These are phyloP conservation scores for Xylophagus ater DNA, from an alignment of 2,888 invertebrate genomes.

Conservation along the genomic window DNA sequence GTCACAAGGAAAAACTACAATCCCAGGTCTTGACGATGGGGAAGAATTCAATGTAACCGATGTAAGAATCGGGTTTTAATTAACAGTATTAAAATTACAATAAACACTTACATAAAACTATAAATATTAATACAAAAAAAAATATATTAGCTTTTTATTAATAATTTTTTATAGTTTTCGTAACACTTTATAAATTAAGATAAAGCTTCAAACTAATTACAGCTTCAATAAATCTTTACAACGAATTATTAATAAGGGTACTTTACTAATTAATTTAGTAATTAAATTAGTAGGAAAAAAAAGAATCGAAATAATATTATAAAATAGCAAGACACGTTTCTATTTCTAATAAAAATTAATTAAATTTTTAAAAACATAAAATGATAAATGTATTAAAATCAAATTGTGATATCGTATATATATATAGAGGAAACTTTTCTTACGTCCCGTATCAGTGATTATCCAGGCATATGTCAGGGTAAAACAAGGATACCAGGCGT, in stretches of 20 bases:
- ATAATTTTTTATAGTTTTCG: too few relatives aligned
- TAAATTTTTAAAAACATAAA: slow-evolving; percentile 2
- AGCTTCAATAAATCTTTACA: too few relatives aligned
- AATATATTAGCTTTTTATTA: too few relatives aligned
- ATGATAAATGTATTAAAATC: slow-evolving; percentile 1
- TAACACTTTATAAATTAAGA: too few relatives aligned
- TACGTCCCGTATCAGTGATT: slow-evolving; percentile 74
- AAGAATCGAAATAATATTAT: slow-evolving; percentile 1
- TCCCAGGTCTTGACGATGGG: slow-evolving; percentile 82
- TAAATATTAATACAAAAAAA: too few relatives aligned
- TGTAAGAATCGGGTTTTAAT: slow-evolving; percentile 47
- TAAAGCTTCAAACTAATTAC: too few relatives aligned
- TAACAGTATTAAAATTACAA: background rate
- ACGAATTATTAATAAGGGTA: too few relatives aligned
- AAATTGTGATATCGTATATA: slow-evolving; percentile 10
- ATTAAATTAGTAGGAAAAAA: background rate
- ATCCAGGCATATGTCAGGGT: slow-evolving; percentile 88
- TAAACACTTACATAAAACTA: slow-evolving; percentile 2
- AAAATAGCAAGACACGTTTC: too few relatives aligned
- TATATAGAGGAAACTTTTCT: slow-evolving; percentile 67
- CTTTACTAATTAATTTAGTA: too few relatives aligned
- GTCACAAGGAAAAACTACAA: slow-evolving; percentile 86
- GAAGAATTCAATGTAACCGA: slow-evolving; percentile 75
- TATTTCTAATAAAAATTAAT: too few relatives aligned
- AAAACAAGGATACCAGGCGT: slow-evolving; percentile 89